These are phyloP conservation scores for Hypomesus transpacificus DNA, from an alignment of 2,113 vertebrate genomes.

Conservation along the genomic window DNA sequence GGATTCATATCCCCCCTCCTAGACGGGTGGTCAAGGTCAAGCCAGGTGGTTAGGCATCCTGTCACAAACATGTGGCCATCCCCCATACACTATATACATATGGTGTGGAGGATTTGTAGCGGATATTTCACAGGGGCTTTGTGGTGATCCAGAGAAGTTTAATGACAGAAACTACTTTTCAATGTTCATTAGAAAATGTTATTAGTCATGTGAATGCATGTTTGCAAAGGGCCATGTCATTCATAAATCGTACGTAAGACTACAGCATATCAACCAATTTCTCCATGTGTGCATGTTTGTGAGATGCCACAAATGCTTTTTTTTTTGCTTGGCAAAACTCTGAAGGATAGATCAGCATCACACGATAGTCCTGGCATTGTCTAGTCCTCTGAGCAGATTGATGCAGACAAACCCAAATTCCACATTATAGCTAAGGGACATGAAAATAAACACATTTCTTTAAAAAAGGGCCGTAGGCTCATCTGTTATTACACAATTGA, in stretches of 20 bases:
- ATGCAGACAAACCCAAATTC: slow-evolving; percentile 49
- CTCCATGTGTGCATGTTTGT: neutral
- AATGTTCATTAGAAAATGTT: no score
- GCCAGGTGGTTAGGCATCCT: slow-evolving; percentile 58
- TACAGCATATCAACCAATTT: neutral
- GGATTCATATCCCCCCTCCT: slow-evolving; percentile 50
- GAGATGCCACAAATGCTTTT: no score
- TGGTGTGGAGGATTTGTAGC: no score
- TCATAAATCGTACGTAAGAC: no score
- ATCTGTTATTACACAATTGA: no score
- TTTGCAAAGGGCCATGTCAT: no score
- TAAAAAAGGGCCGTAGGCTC: neutral
- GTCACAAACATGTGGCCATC: neutral
- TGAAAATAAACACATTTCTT: neutral
- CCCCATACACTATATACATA: no score
- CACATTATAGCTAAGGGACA: slow-evolving; percentile 29
- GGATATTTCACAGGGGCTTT: neutral
- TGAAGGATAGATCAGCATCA: slow-evolving; percentile 46
- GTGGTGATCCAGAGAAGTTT: neutral
- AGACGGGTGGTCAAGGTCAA: slow-evolving; percentile 47
- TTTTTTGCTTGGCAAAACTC: slow-evolving; percentile 55
- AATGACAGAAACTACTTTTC: no score
- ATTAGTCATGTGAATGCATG: no score
- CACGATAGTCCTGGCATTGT: slow-evolving; percentile 48
- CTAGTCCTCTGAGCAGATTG: slow-evolving; percentile 37